Conservation (phyloP, 2,888 invertebrate genomes). For the Euproctis similis region DNA sequence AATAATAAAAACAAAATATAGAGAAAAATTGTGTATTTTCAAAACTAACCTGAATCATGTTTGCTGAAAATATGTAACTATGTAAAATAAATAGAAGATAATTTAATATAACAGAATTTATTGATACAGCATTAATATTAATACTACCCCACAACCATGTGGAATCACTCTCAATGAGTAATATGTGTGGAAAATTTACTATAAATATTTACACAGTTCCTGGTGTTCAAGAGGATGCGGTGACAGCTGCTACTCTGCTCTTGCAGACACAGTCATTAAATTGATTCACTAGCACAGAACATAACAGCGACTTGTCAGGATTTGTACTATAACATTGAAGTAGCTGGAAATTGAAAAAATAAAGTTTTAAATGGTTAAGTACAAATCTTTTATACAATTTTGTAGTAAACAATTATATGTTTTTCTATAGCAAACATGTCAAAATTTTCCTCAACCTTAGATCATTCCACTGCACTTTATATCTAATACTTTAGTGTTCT, state of each 20-base stretch:
- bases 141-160: constrained; percentile 40
- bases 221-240: constrained; percentile 49
- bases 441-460: no score
- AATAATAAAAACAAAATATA: no score
- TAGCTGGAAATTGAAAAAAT: constrained; percentile 42
- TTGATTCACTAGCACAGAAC: constrained; percentile 68
- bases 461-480: no score
- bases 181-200: constrained; percentile 28
- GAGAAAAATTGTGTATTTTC: no score
- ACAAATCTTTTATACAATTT: no score
- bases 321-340: constrained; percentile 65
- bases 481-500: no score
- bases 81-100: constrained; percentile 20
- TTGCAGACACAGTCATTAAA: constrained; percentile 73
- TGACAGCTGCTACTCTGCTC: constrained; percentile 59
- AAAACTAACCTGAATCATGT: no score
- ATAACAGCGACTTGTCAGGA: constrained; percentile 56
- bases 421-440: no score
- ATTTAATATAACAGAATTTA: constrained; percentile 62
- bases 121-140: constrained; percentile 64
- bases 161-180: constrained; percentile 19
- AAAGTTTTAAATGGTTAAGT: no score
- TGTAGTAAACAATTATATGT: no score
- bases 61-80: no score
- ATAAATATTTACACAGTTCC: constrained; percentile 31